phyloP scores from a whole-genome alignment of 2,113 vertebrate species.

The Todiramphus chloris region DNA sequence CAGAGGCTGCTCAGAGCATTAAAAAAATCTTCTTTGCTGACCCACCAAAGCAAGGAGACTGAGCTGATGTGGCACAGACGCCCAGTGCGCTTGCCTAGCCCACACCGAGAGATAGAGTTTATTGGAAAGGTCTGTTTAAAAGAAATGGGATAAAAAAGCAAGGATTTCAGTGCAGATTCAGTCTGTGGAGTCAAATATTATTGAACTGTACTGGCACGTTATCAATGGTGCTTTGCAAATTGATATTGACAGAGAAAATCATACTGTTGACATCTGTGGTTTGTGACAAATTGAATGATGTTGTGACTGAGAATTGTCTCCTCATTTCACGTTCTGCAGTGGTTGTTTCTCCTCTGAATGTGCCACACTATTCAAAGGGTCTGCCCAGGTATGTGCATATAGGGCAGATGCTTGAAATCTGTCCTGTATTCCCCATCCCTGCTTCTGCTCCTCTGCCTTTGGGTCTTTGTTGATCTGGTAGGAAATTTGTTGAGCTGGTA shows the following conservation, averaged over 20 bases:
- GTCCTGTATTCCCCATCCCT: background rate
- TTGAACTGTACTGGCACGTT: background rate
- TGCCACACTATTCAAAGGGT: fast-evolving
- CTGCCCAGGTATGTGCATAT: background rate
- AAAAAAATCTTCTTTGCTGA: background rate
- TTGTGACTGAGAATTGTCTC: background rate
- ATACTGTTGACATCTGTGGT: background rate
- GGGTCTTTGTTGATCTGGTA: background rate
- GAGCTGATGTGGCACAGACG: background rate
- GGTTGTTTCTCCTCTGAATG: background rate
- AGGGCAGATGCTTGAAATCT: background rate
- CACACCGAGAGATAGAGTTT: background rate
- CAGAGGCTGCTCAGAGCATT: background rate
- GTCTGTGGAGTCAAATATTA: background rate
- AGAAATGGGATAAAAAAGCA: background rate
- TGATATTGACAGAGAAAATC: background rate
- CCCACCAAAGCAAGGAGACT: background rate
- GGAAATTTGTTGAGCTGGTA: background rate
- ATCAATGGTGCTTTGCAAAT: background rate
- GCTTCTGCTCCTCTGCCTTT: background rate
- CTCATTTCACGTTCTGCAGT: background rate
- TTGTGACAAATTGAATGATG: background rate
- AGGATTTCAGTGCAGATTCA: background rate
- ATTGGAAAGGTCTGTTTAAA: background rate
- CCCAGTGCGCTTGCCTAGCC: background rate